These are phyloP conservation scores for Platichthys stellatus DNA, from an alignment of 2,113 vertebrate genomes.

Conservation along the genomic window DNA sequence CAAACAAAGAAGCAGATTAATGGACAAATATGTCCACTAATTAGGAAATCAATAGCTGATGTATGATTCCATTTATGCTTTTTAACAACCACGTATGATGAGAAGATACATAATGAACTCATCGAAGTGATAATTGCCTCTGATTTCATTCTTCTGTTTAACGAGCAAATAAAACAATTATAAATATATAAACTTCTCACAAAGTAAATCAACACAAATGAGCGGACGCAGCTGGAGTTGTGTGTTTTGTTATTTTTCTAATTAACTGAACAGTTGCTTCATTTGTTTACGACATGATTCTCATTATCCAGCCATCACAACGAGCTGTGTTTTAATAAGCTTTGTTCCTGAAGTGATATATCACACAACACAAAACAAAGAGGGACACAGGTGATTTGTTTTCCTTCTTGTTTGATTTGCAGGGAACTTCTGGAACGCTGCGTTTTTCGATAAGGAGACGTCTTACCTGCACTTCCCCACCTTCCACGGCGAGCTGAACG, in stretches of 20 bases:
- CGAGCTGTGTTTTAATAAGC: constrained; percentile 53
- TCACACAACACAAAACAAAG: not conserved
- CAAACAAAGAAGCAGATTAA: not conserved
- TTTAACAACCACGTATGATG: constrained; percentile 43
- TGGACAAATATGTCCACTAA: constrained; percentile 23
- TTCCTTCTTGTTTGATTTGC: constrained; percentile 28
- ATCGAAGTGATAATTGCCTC: constrained; percentile 48
- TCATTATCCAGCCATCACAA: constrained; percentile 54
- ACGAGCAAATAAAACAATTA: constrained; percentile 30
- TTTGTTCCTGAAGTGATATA: constrained; percentile 34
- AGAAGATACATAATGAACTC: constrained; percentile 29
- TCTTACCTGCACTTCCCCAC: constrained; percentile 98
- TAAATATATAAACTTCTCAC: constrained; percentile 25
- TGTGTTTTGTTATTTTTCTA: constrained; percentile 54
- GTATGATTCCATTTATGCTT: constrained; percentile 32
- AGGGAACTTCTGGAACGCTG: constrained; percentile 97
- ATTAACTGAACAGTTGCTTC: constrained; percentile 66
- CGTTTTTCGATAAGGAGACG: constrained; percentile 92
- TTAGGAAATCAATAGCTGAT: constrained; percentile 40
- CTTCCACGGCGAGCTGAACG: constrained; percentile 94
- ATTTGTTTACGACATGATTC: constrained; percentile 66
- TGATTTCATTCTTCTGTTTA: constrained; percentile 54
- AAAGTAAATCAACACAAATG: constrained; percentile 64
- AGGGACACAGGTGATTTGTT: not conserved
- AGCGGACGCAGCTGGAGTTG: constrained; percentile 39